These are phyloP conservation scores for Asarcornis scutulata DNA, from an alignment of 2,113 vertebrate species.

Conservation along the genomic window DNA sequence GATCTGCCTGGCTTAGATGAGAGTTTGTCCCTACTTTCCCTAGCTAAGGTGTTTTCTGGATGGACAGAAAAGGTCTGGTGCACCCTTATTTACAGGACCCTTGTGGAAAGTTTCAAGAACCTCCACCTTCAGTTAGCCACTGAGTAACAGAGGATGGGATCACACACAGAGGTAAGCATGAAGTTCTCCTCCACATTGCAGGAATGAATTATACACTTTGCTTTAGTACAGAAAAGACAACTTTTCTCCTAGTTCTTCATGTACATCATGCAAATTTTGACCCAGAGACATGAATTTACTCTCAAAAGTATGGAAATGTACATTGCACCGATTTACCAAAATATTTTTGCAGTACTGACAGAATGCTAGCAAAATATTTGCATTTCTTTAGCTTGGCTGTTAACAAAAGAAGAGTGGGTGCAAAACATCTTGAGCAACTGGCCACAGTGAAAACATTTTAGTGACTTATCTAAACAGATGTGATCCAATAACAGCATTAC, in stretches of 20 bases:
- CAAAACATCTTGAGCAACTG: not conserved
- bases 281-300: not conserved
- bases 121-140: not conserved
- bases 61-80: not conserved
- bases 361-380: not conserved
- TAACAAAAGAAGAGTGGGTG: not conserved
- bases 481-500: not conserved
- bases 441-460: not conserved
- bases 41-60: not conserved
- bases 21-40: not conserved
- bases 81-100: not conserved
- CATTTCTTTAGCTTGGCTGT: not conserved
- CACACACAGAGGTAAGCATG: not conserved
- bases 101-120: not conserved
- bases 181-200: not conserved
- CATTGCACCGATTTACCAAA: not conserved
- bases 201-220: not conserved
- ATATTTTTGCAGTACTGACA: not conserved
- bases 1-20: not conserved
- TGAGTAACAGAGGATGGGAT: fast-evolving
- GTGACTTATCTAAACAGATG: not conserved
- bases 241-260: not conserved
- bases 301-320: not conserved
- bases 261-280: not conserved
- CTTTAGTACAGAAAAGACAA: not conserved